Conservation (phyloP, 1,140 invertebrate species). For the Eupristina koningsbergeri region DNA sequence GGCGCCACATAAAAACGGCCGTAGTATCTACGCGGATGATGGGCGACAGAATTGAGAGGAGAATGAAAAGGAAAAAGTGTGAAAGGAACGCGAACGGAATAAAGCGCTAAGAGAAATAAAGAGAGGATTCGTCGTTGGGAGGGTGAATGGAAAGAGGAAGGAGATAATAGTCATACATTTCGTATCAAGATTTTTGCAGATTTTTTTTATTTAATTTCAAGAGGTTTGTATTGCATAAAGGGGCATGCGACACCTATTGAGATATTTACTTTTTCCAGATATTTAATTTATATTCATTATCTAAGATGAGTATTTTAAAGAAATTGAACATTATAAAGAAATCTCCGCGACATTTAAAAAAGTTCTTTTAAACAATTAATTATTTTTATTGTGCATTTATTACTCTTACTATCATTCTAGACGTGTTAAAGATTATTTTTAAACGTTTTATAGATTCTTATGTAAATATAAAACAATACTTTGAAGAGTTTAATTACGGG, state of each 20-base stretch:
- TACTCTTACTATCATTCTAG: too few species aligned
- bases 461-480: background rate
- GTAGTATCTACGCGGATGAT: conserved; percentile 25
- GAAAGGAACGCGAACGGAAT: conserved; percentile 34
- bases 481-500: background rate
- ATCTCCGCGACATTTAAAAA: too few species aligned
- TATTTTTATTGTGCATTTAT: too few species aligned
- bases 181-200: background rate
- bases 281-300: too few species aligned
- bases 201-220: background rate
- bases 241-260: background rate
- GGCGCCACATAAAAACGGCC: conserved; percentile 44
- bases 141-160: background rate
- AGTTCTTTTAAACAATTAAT: too few species aligned
- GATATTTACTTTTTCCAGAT: background rate
- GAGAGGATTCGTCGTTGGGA: background rate
- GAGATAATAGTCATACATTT: background rate
- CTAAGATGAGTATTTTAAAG: too few species aligned
- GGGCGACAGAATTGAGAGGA: conserved; percentile 23
- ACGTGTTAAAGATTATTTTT: too few species aligned
- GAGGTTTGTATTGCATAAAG: background rate
- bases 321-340: too few species aligned
- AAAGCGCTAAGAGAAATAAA: conserved; percentile 29
- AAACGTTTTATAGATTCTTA: too few species aligned
- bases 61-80: background rate